Evolutionary conservation across 2,113 vertebrate species (phyloP).

Genomic region (Apodemus sylvaticus): DNA sequence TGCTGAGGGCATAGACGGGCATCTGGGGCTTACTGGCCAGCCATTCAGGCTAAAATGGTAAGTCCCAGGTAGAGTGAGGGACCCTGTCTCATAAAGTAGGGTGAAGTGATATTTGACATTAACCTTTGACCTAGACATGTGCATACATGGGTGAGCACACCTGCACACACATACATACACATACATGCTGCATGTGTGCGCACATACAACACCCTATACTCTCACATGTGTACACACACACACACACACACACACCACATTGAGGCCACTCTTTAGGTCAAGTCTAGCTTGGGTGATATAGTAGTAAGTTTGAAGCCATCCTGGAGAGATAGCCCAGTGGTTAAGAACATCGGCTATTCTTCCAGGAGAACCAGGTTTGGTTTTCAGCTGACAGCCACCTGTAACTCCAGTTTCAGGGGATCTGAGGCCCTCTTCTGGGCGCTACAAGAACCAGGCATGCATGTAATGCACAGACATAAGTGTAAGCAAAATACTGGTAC

Average conservation of each 20-base stretch:
- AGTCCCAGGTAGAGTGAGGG: not conserved
- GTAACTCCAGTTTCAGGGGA: not conserved
- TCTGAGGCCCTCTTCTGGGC: not conserved
- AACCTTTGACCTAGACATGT: not conserved
- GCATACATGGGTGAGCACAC: fast-evolving
- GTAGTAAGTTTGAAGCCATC: not conserved
- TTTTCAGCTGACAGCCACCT: not conserved
- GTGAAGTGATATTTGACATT: not conserved
- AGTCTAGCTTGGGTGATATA: not conserved
- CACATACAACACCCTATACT: not conserved
- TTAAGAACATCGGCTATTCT: not conserved
- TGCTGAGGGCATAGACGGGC: not conserved
- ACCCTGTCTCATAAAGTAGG: not conserved
- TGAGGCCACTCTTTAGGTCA: not conserved
- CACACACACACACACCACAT: too few relatives aligned
- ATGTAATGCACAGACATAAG: too few relatives aligned
- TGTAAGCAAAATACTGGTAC: not conserved
- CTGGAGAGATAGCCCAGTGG: not conserved
- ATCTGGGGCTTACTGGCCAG: not conserved
- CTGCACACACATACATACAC: too few relatives aligned
- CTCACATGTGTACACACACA: too few relatives aligned
- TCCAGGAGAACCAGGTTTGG: not conserved
- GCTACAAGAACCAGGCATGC: not conserved
- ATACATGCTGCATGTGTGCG: too few relatives aligned
- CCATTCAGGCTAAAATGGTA: not conserved